Percentiles rank a stretch among this genome's conserved stretches.
These are phyloP conservation scores for Galeruca laticollis DNA, from an alignment of 2,888 invertebrate genomes.

Conservation along the genomic window DNA sequence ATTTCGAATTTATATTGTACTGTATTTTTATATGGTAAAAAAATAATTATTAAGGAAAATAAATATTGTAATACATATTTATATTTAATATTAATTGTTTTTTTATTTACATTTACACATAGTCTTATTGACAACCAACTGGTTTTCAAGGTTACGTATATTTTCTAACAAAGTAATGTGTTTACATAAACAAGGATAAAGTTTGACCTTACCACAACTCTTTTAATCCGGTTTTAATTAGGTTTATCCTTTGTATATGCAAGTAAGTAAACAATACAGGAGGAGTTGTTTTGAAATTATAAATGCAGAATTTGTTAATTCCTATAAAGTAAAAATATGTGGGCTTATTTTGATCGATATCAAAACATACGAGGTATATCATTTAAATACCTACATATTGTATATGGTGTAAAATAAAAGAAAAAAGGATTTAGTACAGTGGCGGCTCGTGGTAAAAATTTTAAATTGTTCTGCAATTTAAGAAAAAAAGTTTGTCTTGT, in stretches of 20 bases:
- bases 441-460: too few species aligned
- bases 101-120: not conserved
- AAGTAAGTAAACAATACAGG: not conserved
- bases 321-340: too few species aligned
- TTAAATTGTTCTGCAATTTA: too few species aligned
- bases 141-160: constrained; percentile 14
- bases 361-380: too few species aligned
- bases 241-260: not conserved
- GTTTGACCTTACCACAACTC: not conserved
- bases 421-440: too few species aligned
- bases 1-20: not conserved
- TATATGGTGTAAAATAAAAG: too few species aligned
- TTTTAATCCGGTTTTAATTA: not conserved
- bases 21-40: not conserved
- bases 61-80: not conserved
- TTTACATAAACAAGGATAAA: not conserved
- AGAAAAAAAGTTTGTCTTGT: too few species aligned
- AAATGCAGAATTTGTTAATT: too few species aligned
- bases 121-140: not conserved
- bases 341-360: too few species aligned
- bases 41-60: not conserved
- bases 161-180: constrained; percentile 10
- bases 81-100: not conserved
- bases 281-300: not conserved
- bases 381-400: too few species aligned